Evolutionary conservation across 2,113 vertebrate species (phyloP).

Genomic region (Gymnocephalus cernua): DNA sequence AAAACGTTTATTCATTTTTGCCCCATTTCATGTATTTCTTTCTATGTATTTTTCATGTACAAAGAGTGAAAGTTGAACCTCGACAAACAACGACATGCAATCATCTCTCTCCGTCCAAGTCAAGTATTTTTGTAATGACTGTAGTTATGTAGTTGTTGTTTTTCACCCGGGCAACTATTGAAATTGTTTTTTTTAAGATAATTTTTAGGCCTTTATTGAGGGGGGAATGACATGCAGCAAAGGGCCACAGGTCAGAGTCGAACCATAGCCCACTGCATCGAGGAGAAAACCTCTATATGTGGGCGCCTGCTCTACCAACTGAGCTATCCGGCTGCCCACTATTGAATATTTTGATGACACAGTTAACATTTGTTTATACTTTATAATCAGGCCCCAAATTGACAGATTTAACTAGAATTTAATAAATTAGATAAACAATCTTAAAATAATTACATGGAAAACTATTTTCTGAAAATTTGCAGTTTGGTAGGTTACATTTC

Average conservation of each 20-base stretch:
- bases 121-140: background rate
- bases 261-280: no score
- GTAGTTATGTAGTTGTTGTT: background rate
- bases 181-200: no score
- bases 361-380: background rate
- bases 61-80: no score
- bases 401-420: background rate
- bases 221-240: no score
- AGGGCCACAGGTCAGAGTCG: no score
- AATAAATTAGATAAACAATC: background rate
- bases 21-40: background rate
- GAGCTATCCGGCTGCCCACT: no score
- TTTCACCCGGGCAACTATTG: background rate
- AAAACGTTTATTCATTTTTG: background rate
- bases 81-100: no score
- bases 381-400: background rate
- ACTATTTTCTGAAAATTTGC: background rate
- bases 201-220: no score
- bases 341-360: background rate
- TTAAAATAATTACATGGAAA: background rate
- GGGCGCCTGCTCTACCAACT: no score
- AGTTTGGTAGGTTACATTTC: background rate
- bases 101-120: slow-evolving; percentile 3
- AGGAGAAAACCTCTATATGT: no score
- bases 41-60: background rate